Conservation (phyloP, 2,888 invertebrate species). For the Lasioglossum figueresi region DNA sequence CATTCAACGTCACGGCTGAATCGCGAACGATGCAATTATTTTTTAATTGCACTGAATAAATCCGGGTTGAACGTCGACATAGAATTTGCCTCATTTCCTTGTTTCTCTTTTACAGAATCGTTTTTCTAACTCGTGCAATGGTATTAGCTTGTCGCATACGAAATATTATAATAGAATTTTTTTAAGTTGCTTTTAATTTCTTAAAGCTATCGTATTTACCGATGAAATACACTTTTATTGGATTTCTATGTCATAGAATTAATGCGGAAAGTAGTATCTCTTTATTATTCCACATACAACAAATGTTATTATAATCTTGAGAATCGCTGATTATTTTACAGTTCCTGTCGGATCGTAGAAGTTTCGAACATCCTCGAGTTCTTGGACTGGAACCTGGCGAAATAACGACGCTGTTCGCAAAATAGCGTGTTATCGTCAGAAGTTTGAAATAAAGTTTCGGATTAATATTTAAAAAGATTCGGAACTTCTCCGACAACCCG, state of each 20-base stretch:
- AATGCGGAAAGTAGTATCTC: too few relatives aligned
- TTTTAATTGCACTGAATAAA: constrained; percentile 4
- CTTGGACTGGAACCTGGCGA: neutral
- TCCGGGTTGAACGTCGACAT: neutral
- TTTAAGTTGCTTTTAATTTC: too few relatives aligned
- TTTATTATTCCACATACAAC: too few relatives aligned
- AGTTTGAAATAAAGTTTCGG: neutral
- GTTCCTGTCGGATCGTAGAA: neutral
- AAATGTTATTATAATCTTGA: neutral
- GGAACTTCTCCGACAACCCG: neutral
- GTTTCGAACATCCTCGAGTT: neutral
- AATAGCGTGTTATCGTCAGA: neutral
- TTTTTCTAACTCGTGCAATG: neutral
- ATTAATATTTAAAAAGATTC: constrained; percentile 4
- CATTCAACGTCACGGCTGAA: neutral
- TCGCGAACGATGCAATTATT: neutral
- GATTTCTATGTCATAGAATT: too few relatives aligned
- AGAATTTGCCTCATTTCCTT: neutral
- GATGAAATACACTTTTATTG: too few relatives aligned
- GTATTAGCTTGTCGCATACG: neutral
- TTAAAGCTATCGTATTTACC: too few relatives aligned
- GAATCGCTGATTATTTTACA: neutral
- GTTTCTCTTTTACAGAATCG: neutral
- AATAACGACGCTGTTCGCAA: neutral
- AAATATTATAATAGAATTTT: neutral